Evolutionary conservation across 2,888 invertebrate species (phyloP).

Genomic region (Acanthosepion pharaonis): DNA sequence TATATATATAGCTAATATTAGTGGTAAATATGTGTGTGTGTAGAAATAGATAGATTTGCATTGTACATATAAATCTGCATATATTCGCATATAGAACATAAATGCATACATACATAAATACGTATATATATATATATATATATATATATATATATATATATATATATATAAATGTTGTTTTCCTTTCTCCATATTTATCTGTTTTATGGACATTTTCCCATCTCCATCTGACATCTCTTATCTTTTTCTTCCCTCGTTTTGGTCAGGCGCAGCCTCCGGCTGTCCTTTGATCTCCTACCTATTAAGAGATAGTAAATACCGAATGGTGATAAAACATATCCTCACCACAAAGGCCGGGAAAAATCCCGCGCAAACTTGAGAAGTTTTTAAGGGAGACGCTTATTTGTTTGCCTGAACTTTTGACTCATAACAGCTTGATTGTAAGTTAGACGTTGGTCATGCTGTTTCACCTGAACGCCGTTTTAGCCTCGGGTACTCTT

Average conservation of each 20-base stretch:
- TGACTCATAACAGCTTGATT: background rate
- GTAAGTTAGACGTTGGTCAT: background rate
- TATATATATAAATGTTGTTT: background rate
- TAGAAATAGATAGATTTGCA: too few relatives aligned
- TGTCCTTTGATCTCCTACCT: background rate
- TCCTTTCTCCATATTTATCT: background rate
- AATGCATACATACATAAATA: too few relatives aligned
- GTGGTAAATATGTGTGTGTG: too few relatives aligned
- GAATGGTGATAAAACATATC: background rate
- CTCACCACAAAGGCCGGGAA: background rate
- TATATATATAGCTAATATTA: too few relatives aligned
- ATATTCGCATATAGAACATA: too few relatives aligned
- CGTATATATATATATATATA: too few relatives aligned
- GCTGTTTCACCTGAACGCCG: background rate
- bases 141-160: too few relatives aligned
- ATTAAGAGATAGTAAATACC: slow-evolving; percentile 33
- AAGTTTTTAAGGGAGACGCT: background rate
- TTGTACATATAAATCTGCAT: too few relatives aligned
- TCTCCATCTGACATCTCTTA: background rate
- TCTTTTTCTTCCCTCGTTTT: background rate
- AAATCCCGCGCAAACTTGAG: background rate
- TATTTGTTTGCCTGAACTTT: background rate
- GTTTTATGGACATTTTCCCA: background rate
- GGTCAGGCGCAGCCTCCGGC: slow-evolving; percentile 9
- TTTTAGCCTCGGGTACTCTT: background rate